Conservation (phyloP, 1,140 invertebrate species). For the Neotoxoptera formosana region DNA sequence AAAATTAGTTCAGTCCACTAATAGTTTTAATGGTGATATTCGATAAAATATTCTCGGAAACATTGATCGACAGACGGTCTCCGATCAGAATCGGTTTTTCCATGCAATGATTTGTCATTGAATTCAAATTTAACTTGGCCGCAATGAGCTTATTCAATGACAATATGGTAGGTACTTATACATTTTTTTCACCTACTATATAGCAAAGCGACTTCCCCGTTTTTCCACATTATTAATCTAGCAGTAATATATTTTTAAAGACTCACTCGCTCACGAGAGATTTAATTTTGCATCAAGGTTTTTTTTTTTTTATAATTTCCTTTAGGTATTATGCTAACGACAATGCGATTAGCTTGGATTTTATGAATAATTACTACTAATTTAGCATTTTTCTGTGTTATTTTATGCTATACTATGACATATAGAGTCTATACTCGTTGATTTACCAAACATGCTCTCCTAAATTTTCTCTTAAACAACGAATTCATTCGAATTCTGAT, state of each 20-base stretch:
- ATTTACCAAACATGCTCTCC: too few relatives aligned
- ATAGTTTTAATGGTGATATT: too few relatives aligned
- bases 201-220: neutral
- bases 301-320: neutral
- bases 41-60: too few relatives aligned
- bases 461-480: too few relatives aligned
- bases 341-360: neutral
- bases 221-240: neutral
- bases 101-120: too few relatives aligned
- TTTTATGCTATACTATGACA: neutral
- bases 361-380: neutral
- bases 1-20: too few relatives aligned
- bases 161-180: neutral
- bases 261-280: neutral
- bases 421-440: too few relatives aligned
- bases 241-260: neutral
- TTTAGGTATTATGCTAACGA: neutral
- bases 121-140: neutral
- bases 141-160: neutral
- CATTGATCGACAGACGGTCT: too few relatives aligned
- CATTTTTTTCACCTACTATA: neutral
- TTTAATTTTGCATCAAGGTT: neutral
- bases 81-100: too few relatives aligned
- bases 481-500: too few relatives aligned
- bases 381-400: neutral